phyloP scores from a whole-genome alignment of 2,888 invertebrate genomes.

The Ichneumoninae sp. region DNA sequence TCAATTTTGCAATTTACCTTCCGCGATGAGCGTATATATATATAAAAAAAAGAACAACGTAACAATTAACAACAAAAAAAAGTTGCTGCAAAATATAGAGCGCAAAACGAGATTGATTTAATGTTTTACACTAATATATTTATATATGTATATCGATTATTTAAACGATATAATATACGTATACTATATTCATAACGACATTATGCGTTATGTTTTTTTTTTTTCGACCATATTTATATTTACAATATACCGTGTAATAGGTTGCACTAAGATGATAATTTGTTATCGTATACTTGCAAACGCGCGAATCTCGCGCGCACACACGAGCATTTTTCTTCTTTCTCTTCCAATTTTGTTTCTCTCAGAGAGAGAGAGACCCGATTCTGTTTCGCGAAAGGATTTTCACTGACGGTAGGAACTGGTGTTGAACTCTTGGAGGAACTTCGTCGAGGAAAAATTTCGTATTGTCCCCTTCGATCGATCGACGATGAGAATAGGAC shows the following conservation, averaged over 20 bases:
- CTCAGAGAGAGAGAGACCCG: background rate
- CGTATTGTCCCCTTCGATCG: background rate
- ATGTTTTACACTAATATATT: constrained; percentile 30
- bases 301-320: constrained; percentile 31
- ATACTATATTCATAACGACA: constrained; percentile 55
- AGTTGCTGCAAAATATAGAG: constrained; percentile 10
- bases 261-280: constrained; percentile 63
- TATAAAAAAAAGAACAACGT: constrained; percentile 38
- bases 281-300: constrained; percentile 62
- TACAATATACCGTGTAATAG: constrained; percentile 65
- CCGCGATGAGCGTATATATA: background rate
- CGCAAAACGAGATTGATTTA: constrained; percentile 51
- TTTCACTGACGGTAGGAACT: constrained; percentile 24
- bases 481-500: constrained; percentile 13
- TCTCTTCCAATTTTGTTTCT: background rate
- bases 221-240: constrained; percentile 60
- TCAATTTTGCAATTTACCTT: constrained; percentile 19
- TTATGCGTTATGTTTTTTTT: constrained; percentile 45
- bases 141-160: constrained; percentile 13
- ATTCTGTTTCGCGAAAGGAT: background rate
- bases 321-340: constrained; percentile 1
- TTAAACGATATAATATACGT: constrained; percentile 44
- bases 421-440: constrained; percentile 21
- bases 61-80: constrained; percentile 32
- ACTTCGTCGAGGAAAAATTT: constrained; percentile 3